Evolutionary conservation across 2,797 vertebrate species (phyloP).

Genomic region (Malacoctenus gilli): DNA sequence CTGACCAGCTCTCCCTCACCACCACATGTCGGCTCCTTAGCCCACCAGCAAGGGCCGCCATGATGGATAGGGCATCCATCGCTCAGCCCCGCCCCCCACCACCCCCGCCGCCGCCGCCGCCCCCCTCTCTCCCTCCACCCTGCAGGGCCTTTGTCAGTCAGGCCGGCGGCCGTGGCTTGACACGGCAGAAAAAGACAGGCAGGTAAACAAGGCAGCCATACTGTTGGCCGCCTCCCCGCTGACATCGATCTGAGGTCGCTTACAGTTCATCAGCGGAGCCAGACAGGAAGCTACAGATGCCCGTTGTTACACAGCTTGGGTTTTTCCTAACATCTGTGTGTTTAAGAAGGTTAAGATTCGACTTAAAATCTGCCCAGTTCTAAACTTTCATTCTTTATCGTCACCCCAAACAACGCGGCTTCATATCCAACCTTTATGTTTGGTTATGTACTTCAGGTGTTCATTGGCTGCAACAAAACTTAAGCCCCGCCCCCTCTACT

Average conservation of each 20-base stretch:
- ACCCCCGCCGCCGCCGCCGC: too few relatives aligned
- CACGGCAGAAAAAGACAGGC: constrained; percentile 62
- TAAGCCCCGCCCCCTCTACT: too few relatives aligned
- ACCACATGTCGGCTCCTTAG: constrained; percentile 62
- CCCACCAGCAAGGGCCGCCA: constrained; percentile 67
- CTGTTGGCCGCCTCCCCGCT: constrained; percentile 72
- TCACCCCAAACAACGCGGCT: too few relatives aligned
- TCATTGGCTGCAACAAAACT: too few relatives aligned
- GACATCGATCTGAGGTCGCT: constrained; percentile 74
- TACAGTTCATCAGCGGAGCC: constrained; percentile 74
- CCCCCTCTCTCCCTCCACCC: constrained; percentile 37
- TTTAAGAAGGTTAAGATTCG: too few relatives aligned
- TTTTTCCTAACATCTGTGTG: too few relatives aligned
- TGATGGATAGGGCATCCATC: constrained; percentile 83
- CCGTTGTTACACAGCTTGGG: too few relatives aligned
- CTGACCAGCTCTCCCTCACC: constrained; percentile 80
- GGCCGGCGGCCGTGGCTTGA: constrained; percentile 67
- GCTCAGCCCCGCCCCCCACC: constrained; percentile 52
- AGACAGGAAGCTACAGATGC: constrained; percentile 35
- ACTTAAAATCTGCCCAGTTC: too few relatives aligned
- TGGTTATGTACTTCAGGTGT: too few relatives aligned
- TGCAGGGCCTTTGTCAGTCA: constrained; percentile 76
- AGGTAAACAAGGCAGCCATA: constrained; percentile 72
- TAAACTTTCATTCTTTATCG: too few relatives aligned
- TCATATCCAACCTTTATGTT: too few relatives aligned